Conservation (phyloP, 2,888 invertebrate genomes). For the Deladenus siricidicola region DNA sequence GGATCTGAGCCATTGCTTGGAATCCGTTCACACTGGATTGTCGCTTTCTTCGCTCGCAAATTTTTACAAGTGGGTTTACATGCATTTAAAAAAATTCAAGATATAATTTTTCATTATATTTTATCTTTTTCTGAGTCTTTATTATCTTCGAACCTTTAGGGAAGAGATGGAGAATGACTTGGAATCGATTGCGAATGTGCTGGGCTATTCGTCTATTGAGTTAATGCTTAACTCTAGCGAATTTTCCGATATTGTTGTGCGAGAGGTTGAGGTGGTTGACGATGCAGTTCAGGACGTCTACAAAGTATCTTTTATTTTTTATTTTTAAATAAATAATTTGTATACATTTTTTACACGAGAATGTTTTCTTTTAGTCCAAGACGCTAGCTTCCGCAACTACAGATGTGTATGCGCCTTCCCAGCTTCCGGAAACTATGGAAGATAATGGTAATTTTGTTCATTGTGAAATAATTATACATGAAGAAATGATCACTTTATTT, state of each 20-base stretch:
- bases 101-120: no score
- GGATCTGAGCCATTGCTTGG: background rate
- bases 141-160: no score
- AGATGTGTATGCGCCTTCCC: no score
- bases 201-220: background rate
- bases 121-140: no score
- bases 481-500: no score
- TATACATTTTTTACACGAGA: no score
- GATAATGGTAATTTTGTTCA: no score
- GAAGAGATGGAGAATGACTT: slow-evolving; percentile 5
- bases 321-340: no score
- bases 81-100: background rate
- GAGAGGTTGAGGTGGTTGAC: background rate
- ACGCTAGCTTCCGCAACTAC: no score
- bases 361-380: no score
- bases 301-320: background rate
- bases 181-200: background rate
- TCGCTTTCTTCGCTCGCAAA: background rate
- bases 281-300: background rate
- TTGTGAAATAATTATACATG: no score
- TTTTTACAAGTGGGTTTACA: background rate
- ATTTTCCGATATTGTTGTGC: slow-evolving; percentile 3
- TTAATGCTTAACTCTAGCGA: slow-evolving; percentile 7
- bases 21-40: background rate
- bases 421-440: no score